Evolutionary conservation across 2,113 vertebrate genomes (phyloP).

Genomic region (Macroglossus sobrinus): DNA sequence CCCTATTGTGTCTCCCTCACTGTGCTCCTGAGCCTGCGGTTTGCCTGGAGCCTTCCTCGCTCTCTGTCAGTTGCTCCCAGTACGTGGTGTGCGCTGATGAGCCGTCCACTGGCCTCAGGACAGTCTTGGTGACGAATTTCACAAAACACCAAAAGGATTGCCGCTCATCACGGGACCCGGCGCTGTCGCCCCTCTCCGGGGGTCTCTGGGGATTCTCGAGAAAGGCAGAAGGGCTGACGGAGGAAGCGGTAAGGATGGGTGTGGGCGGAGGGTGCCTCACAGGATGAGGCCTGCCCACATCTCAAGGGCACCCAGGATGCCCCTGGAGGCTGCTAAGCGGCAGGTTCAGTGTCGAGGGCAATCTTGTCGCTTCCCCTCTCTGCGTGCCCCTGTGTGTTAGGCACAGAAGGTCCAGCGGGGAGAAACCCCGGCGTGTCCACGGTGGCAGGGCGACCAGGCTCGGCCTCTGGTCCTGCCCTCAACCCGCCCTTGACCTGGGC

Average conservation of each 20-base stretch:
- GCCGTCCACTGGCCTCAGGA: neutral
- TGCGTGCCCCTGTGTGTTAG: neutral
- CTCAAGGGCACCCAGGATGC: neutral
- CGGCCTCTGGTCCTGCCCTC: neutral
- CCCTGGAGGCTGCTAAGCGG: neutral
- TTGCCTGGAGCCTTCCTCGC: neutral
- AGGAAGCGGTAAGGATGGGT: neutral
- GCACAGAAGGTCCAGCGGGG: neutral
- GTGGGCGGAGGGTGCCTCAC: neutral
- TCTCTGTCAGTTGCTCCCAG: accelerated
- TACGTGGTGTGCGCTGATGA: neutral
- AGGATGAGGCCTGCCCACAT: neutral
- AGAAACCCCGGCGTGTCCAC: neutral
- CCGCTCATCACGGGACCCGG: neutral
- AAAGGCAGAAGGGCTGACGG: neutral
- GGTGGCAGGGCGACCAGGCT: neutral
- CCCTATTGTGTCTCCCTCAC: neutral
- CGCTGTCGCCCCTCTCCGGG: neutral
- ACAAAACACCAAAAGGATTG: neutral
- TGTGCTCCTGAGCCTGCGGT: neutral
- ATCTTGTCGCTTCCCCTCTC: neutral
- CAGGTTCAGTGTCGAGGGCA: neutral
- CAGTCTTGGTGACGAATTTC: neutral
- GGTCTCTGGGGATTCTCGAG: neutral
- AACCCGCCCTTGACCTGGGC: neutral